Percentiles rank a stretch among this genome's conserved stretches.
Evolutionary conservation across 2,113 vertebrate species (phyloP).

Genomic region (Spea bombifrons): DNA sequence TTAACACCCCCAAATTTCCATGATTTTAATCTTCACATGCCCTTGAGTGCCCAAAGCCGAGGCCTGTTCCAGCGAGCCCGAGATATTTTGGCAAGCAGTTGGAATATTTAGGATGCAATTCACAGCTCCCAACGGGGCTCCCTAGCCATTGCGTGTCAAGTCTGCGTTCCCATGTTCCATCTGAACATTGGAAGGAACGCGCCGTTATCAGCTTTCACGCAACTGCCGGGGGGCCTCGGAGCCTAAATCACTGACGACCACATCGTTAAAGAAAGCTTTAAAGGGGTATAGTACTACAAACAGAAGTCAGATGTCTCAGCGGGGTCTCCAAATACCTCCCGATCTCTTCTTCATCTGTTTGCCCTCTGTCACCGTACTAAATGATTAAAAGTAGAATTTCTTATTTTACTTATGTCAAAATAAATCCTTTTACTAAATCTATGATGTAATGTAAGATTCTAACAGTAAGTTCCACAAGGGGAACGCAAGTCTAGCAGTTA

Average conservation of each 20-base stretch:
- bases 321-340: too few relatives aligned
- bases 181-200: background rate
- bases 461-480: too few relatives aligned
- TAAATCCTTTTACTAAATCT: too few relatives aligned
- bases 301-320: too few relatives aligned
- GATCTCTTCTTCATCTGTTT: too few relatives aligned
- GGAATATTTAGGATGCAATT: background rate
- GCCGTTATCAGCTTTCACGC: background rate
- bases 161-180: background rate
- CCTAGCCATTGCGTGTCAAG: background rate
- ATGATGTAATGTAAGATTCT: too few relatives aligned
- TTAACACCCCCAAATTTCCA: constrained; percentile 7
- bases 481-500: too few relatives aligned
- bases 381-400: too few relatives aligned
- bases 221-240: background rate
- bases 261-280: background rate
- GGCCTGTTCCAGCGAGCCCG: constrained; percentile 1
- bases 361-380: too few relatives aligned
- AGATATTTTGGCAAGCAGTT: constrained; percentile 7
- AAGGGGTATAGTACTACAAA: background rate
- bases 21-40: background rate
- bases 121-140: background rate
- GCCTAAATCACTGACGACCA: background rate
- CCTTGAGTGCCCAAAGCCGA: constrained; percentile 11
- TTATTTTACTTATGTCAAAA: too few relatives aligned